Evolutionary conservation across 2,113 vertebrate genomes (phyloP).

Genomic region (Osmerus mordax): DNA sequence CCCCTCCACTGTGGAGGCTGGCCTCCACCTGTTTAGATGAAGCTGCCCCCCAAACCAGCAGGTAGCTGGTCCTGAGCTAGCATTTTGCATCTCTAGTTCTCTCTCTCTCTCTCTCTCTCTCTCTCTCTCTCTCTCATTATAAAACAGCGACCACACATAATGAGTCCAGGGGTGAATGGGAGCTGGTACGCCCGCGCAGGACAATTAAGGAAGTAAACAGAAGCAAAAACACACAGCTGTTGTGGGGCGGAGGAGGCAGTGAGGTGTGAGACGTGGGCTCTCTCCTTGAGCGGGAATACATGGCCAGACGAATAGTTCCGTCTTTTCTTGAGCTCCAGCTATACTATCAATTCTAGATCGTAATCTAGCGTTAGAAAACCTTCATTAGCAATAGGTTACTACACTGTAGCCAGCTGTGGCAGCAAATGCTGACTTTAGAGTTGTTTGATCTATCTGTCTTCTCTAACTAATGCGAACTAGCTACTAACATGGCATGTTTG

Average conservation of each 20-base stretch:
- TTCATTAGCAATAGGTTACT: too few species aligned
- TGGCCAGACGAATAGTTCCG: background rate
- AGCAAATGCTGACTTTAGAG: too few species aligned
- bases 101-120: too few species aligned
- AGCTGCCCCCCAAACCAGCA: constrained; percentile 12
- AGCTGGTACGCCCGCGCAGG: constrained; percentile 48
- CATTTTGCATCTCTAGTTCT: too few species aligned
- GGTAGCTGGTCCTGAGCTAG: too few species aligned
- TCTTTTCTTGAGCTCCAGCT: too few species aligned
- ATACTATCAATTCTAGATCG: too few species aligned
- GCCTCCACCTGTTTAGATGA: constrained; percentile 36
- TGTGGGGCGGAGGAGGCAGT: constrained; percentile 40
- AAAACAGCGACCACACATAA: constrained; percentile 40
- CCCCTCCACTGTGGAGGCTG: background rate
- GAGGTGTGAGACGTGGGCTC: background rate
- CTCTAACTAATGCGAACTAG: too few species aligned
- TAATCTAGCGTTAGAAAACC: too few species aligned
- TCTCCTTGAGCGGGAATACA: background rate
- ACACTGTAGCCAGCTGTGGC: too few species aligned
- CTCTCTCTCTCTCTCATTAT: background rate
- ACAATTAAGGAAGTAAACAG: constrained; percentile 66
- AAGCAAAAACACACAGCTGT: constrained; percentile 71
- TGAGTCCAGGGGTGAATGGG: constrained; percentile 59
- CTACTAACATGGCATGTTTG: too few species aligned
- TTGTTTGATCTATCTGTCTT: too few species aligned